A percentile compares a stretch with the other conserved stretches of the same genome.
Evolutionary conservation across 2,113 vertebrate genomes (phyloP).

Genomic region (Paraplagusia blochii): DNA sequence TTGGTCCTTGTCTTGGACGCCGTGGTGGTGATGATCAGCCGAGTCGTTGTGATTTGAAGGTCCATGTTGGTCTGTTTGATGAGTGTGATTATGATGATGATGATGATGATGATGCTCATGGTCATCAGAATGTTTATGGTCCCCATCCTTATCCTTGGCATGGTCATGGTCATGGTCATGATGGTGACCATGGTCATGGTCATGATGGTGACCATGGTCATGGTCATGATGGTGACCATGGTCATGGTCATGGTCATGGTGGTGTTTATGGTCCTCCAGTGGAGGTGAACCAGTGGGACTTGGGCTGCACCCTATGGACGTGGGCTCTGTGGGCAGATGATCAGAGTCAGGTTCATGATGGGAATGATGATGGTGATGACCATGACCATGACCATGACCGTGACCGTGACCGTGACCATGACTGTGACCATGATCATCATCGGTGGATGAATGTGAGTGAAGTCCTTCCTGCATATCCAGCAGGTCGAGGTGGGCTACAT

Average conservation of each 20-base stretch:
- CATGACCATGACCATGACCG: constrained; percentile 12
- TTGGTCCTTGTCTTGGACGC: constrained; percentile 5
- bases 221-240: too few species aligned
- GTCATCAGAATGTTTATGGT: constrained; percentile 38
- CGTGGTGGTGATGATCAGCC: constrained; percentile 1
- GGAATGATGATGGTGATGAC: too few species aligned
- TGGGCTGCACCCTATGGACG: too few species aligned
- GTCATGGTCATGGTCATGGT: too few species aligned
- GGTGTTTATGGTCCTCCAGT: too few species aligned
- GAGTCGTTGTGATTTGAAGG: constrained; percentile 15
- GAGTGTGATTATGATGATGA: constrained; percentile 32
- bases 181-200: constrained; percentile 16
- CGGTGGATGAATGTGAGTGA: constrained; percentile 78
- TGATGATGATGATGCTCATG: constrained; percentile 38
- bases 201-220: too few species aligned
- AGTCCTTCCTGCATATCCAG: constrained; percentile 86
- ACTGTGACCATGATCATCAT: constrained; percentile 37
- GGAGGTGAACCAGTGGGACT: too few species aligned
- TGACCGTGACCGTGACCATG: too few species aligned
- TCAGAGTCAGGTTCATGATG: too few species aligned
- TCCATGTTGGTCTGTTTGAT: constrained; percentile 36
- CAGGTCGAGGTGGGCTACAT: constrained; percentile 89
- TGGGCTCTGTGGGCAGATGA: too few species aligned
- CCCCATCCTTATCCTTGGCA: constrained; percentile 9
- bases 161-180: too few species aligned